Conservation (phyloP, 2,797 vertebrate genomes). For the Merluccius polli region DNA sequence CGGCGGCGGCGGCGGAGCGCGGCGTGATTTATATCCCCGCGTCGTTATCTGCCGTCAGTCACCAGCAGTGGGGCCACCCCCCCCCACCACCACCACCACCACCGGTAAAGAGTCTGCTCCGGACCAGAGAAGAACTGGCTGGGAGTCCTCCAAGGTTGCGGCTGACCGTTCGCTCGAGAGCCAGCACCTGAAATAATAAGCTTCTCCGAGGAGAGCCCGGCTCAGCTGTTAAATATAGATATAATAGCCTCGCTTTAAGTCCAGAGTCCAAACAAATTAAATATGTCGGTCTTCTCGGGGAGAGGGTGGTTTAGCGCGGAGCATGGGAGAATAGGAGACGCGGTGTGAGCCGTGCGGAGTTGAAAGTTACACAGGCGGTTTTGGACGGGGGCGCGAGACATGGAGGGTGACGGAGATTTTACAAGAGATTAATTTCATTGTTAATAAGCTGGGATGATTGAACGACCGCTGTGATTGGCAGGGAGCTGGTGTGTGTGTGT, state of each 20-base stretch:
- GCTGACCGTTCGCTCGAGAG: constrained; percentile 80
- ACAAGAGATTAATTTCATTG: constrained; percentile 46
- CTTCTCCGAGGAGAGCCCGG: constrained; percentile 80
- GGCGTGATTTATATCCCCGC: constrained; percentile 64
- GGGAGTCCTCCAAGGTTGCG: constrained; percentile 83
- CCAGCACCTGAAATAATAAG: constrained; percentile 98
- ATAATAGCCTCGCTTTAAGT: constrained; percentile 84
- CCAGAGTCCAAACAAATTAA: constrained; percentile 87
- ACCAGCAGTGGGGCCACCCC: constrained; percentile 26
- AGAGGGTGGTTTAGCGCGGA: constrained; percentile 73
- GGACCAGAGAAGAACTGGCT: constrained; percentile 73
- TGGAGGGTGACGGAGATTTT: constrained; percentile 32
- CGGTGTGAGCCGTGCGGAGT: constrained; percentile 53
- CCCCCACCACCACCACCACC: constrained; percentile 1
- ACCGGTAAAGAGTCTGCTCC: constrained; percentile 45
- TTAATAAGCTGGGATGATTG: constrained; percentile 71
- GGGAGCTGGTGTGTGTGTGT: constrained; percentile 61
- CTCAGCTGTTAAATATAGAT: constrained; percentile 88
- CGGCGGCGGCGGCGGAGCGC: constrained; percentile 31
- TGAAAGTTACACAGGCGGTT: constrained; percentile 11
- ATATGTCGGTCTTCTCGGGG: constrained; percentile 76
- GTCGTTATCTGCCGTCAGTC: constrained; percentile 50
- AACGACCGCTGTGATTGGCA: constrained; percentile 77
- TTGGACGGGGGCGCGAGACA: neutral
- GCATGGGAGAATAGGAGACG: constrained; percentile 74